Base-by-base conservation (phyloP, 2,888 invertebrate genomes). In the Boloria selene region DNA sequence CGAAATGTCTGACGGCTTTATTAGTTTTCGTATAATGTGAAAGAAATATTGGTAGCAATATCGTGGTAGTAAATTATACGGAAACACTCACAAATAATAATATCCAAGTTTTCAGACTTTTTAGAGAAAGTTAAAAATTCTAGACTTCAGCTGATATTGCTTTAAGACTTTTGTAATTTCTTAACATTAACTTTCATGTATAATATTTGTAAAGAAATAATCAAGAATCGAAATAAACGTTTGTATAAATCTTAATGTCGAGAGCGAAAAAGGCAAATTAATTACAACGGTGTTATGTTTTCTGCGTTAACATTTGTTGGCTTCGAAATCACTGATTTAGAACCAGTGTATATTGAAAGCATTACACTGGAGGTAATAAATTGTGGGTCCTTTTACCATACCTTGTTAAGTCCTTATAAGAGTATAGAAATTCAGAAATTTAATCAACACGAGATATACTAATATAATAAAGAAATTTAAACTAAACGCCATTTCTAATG, bases 401-500 rank as follows among this genome's bases (percentile, higher is more conserved):
- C 45, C 16, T 53, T 16, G 22, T 56, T 45, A 45, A 44, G 45
- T 22, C 22, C 45, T 2, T 10, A 45, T 45, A 56, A 56, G 44
- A 56, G 45, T 13, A 22, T 6, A 44, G 16, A 44, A 44, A 22
- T 42, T 22, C 44, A 44, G 44, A 56, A 44, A 22, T 16, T 45
- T 56, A 16, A 22, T 18, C 44, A 18, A 18, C 18, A 56, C 44
- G 7, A 38, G 31, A 38, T 38, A 38, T 38, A 38, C 31, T 7
- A 38, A 38, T 38, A 38, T 10, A 38, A 10, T 7, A 38, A 10
- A 3, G 10, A 10, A 38, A 10, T 38, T 2, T 38, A 38, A 31
- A 67, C 59, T 47, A 61, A 67, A 64, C 59, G 10, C 61, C 60
- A 52, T 64, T 64, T 68, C 71, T 73, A 69, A 66, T 70, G 69